A percentile compares a stretch with the other conserved stretches of the same genome.
Evolutionary conservation across 2,113 vertebrate genomes (phyloP).

Genomic region (Rhinoderma darwinii): DNA sequence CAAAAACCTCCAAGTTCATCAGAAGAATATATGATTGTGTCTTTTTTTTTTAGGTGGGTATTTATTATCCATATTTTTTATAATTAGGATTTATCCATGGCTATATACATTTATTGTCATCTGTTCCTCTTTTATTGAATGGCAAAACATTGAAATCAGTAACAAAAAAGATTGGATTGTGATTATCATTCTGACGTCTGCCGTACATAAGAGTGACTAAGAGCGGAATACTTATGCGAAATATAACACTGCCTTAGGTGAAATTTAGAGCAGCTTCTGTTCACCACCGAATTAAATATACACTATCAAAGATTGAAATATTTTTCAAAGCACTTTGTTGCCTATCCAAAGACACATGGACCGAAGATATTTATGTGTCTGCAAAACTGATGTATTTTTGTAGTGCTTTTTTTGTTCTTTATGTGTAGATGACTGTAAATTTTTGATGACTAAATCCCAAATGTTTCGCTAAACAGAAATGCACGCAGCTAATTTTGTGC

Average conservation of each 20-base stretch:
- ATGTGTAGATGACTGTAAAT: neutral
- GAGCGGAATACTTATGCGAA: conserved; percentile 21
- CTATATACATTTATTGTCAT: conserved; percentile 25
- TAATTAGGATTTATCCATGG: neutral
- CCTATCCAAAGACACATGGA: neutral
- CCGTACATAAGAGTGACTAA: conserved; percentile 7
- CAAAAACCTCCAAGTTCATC: too few species aligned
- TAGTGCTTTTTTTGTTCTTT: neutral
- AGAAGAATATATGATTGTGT: too few species aligned
- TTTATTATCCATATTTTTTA: too few species aligned
- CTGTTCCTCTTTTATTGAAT: conserved; percentile 33
- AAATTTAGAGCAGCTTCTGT: neutral
- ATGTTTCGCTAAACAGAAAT: neutral
- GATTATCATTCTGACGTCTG: conserved; percentile 38
- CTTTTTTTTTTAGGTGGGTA: too few species aligned
- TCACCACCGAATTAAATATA: neutral
- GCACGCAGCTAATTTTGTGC: neutral
- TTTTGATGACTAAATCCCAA: neutral
- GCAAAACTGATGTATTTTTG: neutral
- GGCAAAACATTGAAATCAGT: conserved; percentile 36
- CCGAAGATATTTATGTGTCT: neutral
- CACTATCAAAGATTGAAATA: conserved; percentile 20
- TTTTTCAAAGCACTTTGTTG: conserved; percentile 7
- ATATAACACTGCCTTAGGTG: conserved; percentile 11
- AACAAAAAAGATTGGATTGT: conserved; percentile 30